A percentile compares a stretch with the other conserved stretches of the same genome.
These are phyloP conservation scores for Clistopyga incitator DNA, from an alignment of 2,888 invertebrate genomes.

Conservation along the genomic window DNA sequence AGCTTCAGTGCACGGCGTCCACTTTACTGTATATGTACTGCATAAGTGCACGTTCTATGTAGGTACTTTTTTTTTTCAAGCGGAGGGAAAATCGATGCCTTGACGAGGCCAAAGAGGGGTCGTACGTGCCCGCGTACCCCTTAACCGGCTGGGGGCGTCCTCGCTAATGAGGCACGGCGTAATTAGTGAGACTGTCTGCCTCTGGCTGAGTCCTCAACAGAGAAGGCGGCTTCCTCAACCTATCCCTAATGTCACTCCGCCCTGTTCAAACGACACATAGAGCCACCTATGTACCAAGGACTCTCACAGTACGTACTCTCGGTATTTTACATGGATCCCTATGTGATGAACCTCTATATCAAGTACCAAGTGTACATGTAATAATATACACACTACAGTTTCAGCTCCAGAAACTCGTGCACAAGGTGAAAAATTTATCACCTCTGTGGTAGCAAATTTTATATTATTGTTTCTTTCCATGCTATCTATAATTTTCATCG, in stretches of 20 bases:
- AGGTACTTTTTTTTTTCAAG: constrained; percentile 39
- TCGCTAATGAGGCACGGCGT: constrained; percentile 84
- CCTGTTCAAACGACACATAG: constrained; percentile 46
- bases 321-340: constrained; percentile 27
- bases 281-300: constrained; percentile 40
- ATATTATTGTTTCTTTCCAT: neutral
- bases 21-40: constrained; percentile 43
- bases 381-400: constrained; percentile 28
- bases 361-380: constrained; percentile 34
- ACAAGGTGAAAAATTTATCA: constrained; percentile 2
- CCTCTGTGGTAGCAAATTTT: neutral
- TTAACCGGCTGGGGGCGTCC: constrained; percentile 77
- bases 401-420: constrained; percentile 28
- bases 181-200: constrained; percentile 84
- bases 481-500: too few relatives aligned
- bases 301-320: constrained; percentile 32
- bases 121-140: constrained; percentile 76
- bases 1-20: constrained; percentile 31
- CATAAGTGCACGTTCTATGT: constrained; percentile 42
- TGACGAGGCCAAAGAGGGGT: constrained; percentile 78
- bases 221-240: constrained; percentile 57
- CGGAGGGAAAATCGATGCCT: constrained; percentile 77
- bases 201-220: constrained; percentile 68
- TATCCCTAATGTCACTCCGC: constrained; percentile 31
- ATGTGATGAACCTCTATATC: constrained; percentile 37